Base-by-base conservation (phyloP, 2,797 vertebrate species). In the Diplodus puntazzo region DNA sequence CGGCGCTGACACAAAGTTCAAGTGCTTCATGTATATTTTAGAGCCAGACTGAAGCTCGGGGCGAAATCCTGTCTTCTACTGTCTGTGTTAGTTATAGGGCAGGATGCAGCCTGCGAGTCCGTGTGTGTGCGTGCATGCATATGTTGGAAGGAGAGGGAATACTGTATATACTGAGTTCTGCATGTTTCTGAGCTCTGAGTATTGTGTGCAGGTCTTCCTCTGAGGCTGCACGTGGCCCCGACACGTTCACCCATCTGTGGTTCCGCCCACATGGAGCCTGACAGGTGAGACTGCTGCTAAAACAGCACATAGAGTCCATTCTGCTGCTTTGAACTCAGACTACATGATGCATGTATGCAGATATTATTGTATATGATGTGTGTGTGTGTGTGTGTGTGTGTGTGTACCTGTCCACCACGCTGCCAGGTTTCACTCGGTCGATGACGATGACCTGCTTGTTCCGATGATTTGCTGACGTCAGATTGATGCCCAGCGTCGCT, bases 351-450 rank as follows among this genome's bases (percentile, higher is more conserved):
- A 11, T 50, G 11, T 42, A 48, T 5, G 11, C 3, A 50, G 11
- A 21, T 3, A 11, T 45, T 9, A 27, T 7, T 58, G 11, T 50
- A n/a, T 45, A 21, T 2, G 11, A 16, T 34, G 25, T 54, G 16
- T 9, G 72, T 27, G 30, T 53, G 17, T 60, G 48, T 18, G 27
- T 5, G 39, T 21, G 25, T 46, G 39, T 48, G 62, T 34, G 14
- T 83, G 50, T 93, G n/a, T n/a, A 99, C 98, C 98, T 98, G 96
- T 99, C 98, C 76, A 98, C 98, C 78, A 98, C 97, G 0, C 98
- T 99, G 90, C 96, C 98, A 0, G 97, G 95, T 87, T 98, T 99
- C 65, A 99, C 96, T 81, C 97, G 96, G 91, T 99, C 97, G 0
- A 99, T 96, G 83, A 98, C 94, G 52, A 99, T 97, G 81, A 97